Percentiles rank a stretch among this genome's conserved stretches.
phyloP scores from a whole-genome alignment of 2,113 vertebrate species.

The Entosphenus tridentatus region DNA sequence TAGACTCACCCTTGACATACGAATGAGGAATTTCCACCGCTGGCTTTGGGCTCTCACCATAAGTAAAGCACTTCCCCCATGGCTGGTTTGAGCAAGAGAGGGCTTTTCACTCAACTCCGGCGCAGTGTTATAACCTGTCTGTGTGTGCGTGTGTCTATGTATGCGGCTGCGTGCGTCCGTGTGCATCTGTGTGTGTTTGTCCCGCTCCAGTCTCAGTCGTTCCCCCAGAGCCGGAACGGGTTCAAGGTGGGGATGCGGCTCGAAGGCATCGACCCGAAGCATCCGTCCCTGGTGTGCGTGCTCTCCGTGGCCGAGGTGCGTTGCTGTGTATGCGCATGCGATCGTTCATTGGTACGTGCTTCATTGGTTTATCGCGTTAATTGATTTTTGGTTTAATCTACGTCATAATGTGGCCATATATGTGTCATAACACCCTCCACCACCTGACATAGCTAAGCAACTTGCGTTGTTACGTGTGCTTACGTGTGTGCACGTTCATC shows the following conservation, averaged over 20 bases:
- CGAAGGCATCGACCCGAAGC: conserved; percentile 74
- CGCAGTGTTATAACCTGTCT: neutral
- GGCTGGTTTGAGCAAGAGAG: neutral
- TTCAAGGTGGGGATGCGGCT: conserved; percentile 92
- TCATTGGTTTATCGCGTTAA: no score
- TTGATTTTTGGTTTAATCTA: no score
- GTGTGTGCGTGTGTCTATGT: conserved; percentile 1
- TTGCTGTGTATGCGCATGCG: neutral
- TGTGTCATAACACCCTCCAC: no score
- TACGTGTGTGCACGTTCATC: no score
- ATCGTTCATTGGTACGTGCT: no score
- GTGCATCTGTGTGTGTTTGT: neutral
- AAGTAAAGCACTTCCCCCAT: no score
- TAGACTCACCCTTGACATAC: no score
- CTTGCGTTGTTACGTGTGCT: no score
- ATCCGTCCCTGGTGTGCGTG: conserved; percentile 75
- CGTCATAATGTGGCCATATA: no score
- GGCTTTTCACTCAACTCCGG: neutral
- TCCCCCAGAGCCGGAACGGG: conserved; percentile 79
- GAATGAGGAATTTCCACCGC: no score
- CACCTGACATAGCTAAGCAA: no score
- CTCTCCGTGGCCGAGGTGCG: conserved; percentile 66
- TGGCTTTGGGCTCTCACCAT: no score
- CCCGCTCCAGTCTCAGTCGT: conserved; percentile 50
- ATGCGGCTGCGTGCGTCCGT: neutral